Base-by-base conservation (phyloP, 2,888 invertebrate species). In the Charanyca ferruginea region DNA sequence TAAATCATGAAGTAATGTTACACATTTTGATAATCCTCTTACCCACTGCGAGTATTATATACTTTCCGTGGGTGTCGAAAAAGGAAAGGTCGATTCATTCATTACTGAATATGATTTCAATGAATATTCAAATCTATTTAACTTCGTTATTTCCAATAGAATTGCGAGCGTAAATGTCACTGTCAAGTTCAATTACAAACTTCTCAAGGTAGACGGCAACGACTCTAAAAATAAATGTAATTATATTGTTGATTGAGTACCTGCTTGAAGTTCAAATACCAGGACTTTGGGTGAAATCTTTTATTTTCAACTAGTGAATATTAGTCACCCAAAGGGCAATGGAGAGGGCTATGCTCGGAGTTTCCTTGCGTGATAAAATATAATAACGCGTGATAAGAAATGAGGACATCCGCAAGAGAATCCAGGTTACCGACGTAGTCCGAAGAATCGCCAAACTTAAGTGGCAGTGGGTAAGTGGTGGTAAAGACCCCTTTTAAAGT, bases 151-250 rank as follows among this genome's bases (percentile, higher is more conserved):
- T 68, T 44, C 64, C 53, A 64, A 64, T 49, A 22, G 47, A 48
- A 52, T 44, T 71, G 22, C 8, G 41, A 71, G 23, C 25, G 42
- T 63, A 18, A 48, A 73, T 53, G 47, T 53, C 64, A 25, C n/a
- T 25, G 47, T 72, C 52, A 73, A 28, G 73, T 53, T 42, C 41
- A 68, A 68, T 68, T 53, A 64, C 35, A 64, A 64, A 64, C 41
- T 42, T 68, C 13, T 53, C 25, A 9, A 23, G 9, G 16, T 38
- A 20, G 35, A 48, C 64, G 48, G 48, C 23, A 60, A 47, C 35
- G 41, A 25, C 2, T 32, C n/a, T 53, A 63, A 42, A 63, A 25
- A 38, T 64, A 48, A 45, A 38, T 41, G 9, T 38, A 62, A 62
- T 62, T 51, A 72, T 51, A 32, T 51, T 13, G 13, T 6, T 51